A percentile compares a stretch with the other conserved stretches of the same genome.
These are phyloP conservation scores for Chromoteleia sp. DNA, from an alignment of 2,888 invertebrate species.

Conservation along the genomic window DNA sequence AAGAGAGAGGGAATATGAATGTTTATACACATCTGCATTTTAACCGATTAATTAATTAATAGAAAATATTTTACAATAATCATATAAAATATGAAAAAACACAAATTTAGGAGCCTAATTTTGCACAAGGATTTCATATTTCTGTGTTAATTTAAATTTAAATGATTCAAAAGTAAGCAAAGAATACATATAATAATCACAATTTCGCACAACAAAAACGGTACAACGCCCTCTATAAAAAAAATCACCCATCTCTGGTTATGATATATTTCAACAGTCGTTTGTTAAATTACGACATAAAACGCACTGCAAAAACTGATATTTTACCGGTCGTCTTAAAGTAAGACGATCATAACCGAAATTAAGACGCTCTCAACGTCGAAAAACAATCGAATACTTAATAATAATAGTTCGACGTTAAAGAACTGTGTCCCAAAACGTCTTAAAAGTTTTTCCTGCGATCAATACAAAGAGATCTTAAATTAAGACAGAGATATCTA, in stretches of 20 bases:
- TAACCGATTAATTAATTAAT: slow-evolving; percentile 1
- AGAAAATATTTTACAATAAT: background rate
- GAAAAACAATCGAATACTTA: slow-evolving; percentile 27
- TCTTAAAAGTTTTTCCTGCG: slow-evolving; percentile 15
- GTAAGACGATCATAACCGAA: background rate
- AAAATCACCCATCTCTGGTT: slow-evolving; percentile 54
- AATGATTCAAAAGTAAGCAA: background rate
- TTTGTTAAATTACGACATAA: slow-evolving; percentile 15
- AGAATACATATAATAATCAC: background rate
- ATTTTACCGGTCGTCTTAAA: slow-evolving; percentile 19
- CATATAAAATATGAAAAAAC: background rate
- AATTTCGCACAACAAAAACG: slow-evolving; percentile 29
- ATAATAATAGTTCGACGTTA: slow-evolving; percentile 19
- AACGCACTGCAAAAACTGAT: slow-evolving; percentile 48
- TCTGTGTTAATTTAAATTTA: background rate
- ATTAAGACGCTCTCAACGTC: slow-evolving; percentile 21
- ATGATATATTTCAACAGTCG: slow-evolving; percentile 16
- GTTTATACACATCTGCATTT: slow-evolving; percentile 3
- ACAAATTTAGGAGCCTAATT: background rate
- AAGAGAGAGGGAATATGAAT: slow-evolving; percentile 8
- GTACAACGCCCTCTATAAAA: slow-evolving; percentile 12
- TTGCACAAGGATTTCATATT: background rate
- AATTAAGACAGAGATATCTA: slow-evolving; percentile 47
- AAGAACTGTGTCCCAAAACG: slow-evolving; percentile 30
- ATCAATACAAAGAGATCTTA: slow-evolving; percentile 18